Evolutionary conservation across 2,113 vertebrate species (phyloP).

Genomic region (Psittacus erithacus): DNA sequence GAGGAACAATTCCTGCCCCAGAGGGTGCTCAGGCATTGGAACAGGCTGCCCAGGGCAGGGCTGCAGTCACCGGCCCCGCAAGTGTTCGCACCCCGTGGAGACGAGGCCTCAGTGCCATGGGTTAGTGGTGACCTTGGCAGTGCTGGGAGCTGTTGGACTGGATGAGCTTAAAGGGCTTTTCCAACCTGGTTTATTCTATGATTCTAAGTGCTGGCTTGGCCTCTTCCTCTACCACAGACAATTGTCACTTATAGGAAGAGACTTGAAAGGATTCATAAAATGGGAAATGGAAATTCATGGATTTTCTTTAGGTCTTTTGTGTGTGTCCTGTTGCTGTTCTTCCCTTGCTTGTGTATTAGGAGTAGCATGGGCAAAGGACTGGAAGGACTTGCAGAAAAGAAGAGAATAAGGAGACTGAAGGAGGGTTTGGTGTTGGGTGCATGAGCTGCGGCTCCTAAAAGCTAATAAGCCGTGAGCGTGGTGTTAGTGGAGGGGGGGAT

Average conservation of each 20-base stretch:
- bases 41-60: background rate
- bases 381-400: background rate
- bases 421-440: background rate
- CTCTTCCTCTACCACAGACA: background rate
- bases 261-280: background rate
- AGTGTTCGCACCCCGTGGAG: fast-evolving
- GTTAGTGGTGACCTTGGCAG: background rate
- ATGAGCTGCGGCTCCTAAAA: background rate
- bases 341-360: fast-evolving
- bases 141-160: background rate
- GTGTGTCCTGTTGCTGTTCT: background rate
- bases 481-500: too few species aligned
- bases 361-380: background rate
- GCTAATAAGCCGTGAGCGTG: background rate
- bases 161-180: background rate
- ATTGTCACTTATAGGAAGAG: background rate
- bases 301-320: fast-evolving
- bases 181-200: background rate
- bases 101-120: background rate
- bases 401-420: background rate
- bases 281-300: background rate
- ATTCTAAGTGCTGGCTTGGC: background rate
- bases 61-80: fast-evolving
- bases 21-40: background rate
- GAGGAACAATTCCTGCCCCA: too few species aligned